Percentiles rank a stretch among this genome's conserved stretches.
Conservation (phyloP, 2,888 invertebrate species). For the Julus scanicus region DNA sequence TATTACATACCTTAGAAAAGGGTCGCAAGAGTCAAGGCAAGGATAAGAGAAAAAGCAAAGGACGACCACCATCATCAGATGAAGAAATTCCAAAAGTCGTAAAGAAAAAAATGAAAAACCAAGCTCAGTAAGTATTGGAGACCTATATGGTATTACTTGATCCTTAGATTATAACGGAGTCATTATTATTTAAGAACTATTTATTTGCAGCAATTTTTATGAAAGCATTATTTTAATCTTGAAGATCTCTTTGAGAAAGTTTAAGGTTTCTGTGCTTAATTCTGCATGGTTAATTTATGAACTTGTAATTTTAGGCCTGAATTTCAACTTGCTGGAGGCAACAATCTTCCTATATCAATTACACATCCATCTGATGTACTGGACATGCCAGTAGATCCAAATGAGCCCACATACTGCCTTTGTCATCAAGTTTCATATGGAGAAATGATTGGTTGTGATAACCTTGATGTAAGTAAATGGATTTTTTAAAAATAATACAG, state of each 20-base stretch:
- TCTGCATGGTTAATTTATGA: background rate
- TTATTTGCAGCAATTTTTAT: no score
- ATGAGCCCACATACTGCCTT: slow-evolving; percentile 97
- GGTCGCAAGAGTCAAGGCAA: slow-evolving; percentile 78
- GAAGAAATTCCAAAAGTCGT: slow-evolving; percentile 61
- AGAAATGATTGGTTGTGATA: slow-evolving; percentile 97
- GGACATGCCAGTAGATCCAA: slow-evolving; percentile 82
- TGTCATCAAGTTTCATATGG: slow-evolving; percentile 98
- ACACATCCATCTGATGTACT: slow-evolving; percentile 83
- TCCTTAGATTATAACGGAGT: no score
- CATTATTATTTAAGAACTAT: no score
- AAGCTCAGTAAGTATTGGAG: slow-evolving; percentile 58
- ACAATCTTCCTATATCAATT: slow-evolving; percentile 70
- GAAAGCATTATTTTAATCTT: no score
- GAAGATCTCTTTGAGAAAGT: no score
- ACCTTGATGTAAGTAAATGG: slow-evolving; percentile 77
- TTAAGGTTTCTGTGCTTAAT: no score
- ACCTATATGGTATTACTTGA: no score
- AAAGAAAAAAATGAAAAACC: slow-evolving; percentile 60
- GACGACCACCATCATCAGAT: slow-evolving; percentile 67
- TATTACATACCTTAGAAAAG: slow-evolving; percentile 50
- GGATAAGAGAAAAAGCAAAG: slow-evolving; percentile 68
- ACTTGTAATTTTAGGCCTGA: slow-evolving; percentile 59
- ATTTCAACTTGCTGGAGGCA: slow-evolving; percentile 51
- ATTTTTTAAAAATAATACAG: background rate